A percentile compares a stretch with the other conserved stretches of the same genome.
Conservation (phyloP, 2,888 invertebrate genomes). For the Lordiphosa andalusiaca region DNA sequence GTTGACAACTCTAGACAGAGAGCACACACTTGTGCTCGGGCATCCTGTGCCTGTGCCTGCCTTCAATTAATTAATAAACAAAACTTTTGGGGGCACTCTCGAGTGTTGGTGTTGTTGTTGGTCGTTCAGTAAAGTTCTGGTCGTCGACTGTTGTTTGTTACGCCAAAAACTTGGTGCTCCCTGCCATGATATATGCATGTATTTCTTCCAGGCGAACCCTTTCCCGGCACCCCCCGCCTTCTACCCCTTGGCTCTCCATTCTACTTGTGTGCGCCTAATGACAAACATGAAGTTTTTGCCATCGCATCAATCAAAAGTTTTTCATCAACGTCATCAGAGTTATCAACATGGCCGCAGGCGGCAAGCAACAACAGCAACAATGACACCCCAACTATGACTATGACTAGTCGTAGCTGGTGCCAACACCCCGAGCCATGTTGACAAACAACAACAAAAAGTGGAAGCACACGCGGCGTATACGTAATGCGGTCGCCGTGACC, state of each 20-base stretch:
- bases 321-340: constrained; percentile 76
- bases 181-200: constrained; percentile 19
- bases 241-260: neutral
- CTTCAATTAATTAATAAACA: constrained; percentile 73
- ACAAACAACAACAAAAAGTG: constrained; percentile 42
- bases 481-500: constrained; percentile 41
- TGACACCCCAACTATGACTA: constrained; percentile 1
- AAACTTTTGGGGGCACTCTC: constrained; percentile 50
- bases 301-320: constrained; percentile 76
- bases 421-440: constrained; percentile 42
- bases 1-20: neutral
- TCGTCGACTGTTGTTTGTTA: constrained; percentile 57
- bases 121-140: constrained; percentile 40
- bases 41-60: constrained; percentile 4
- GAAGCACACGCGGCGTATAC: constrained; percentile 50
- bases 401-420: constrained; percentile 14
- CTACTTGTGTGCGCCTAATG: constrained; percentile 58
- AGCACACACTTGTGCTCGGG: constrained; percentile 2
- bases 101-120: constrained; percentile 18
- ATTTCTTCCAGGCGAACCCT: constrained; percentile 18
- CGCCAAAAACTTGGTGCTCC: constrained; percentile 44
- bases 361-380: constrained; percentile 43
- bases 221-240: neutral
- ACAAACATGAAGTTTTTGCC: constrained; percentile 72
- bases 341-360: constrained; percentile 69